These are phyloP conservation scores for Chaetodon trifasciatus DNA, from an alignment of 2,797 vertebrate genomes.

Conservation along the genomic window DNA sequence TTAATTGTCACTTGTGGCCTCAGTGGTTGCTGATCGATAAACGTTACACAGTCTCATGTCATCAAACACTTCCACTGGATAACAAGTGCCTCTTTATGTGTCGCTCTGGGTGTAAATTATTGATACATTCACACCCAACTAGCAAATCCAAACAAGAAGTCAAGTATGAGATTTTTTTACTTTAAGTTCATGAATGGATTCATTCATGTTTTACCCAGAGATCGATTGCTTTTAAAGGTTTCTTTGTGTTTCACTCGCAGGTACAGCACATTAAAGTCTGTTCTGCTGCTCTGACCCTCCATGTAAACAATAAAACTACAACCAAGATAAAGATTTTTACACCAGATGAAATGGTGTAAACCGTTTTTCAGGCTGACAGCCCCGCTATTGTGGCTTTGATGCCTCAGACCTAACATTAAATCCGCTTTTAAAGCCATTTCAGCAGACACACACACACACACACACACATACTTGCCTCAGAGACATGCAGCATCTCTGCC, in stretches of 20 bases:
- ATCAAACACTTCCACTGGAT: background rate
- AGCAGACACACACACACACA: constrained; percentile 23
- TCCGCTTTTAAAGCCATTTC: constrained; percentile 30
- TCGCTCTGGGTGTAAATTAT: background rate
- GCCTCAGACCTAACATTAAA: constrained; percentile 51
- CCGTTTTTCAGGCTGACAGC: constrained; percentile 29
- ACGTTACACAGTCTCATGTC: background rate
- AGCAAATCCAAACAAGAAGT: constrained; percentile 13
- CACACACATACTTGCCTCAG: constrained; percentile 29
- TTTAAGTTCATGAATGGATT: constrained; percentile 4
- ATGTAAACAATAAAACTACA: constrained; percentile 2
- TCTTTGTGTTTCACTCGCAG: constrained; percentile 3
- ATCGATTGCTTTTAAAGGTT: constrained; percentile 13
- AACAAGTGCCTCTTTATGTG: background rate
- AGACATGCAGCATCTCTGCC: constrained; percentile 63
- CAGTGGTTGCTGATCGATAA: background rate
- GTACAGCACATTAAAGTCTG: background rate
- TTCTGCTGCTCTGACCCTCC: background rate
- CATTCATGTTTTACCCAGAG: constrained; percentile 5
- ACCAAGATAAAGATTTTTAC: constrained; percentile 10
- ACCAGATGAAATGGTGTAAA: constrained; percentile 23
- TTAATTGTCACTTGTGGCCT: background rate
- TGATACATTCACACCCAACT: background rate
- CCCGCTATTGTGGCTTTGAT: constrained; percentile 40
- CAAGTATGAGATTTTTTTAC: background rate